Evolutionary conservation across 2,888 invertebrate genomes (phyloP), one percentile per base, ranked within the genome.

Genomic region (Microctonus hyperodae): DNA sequence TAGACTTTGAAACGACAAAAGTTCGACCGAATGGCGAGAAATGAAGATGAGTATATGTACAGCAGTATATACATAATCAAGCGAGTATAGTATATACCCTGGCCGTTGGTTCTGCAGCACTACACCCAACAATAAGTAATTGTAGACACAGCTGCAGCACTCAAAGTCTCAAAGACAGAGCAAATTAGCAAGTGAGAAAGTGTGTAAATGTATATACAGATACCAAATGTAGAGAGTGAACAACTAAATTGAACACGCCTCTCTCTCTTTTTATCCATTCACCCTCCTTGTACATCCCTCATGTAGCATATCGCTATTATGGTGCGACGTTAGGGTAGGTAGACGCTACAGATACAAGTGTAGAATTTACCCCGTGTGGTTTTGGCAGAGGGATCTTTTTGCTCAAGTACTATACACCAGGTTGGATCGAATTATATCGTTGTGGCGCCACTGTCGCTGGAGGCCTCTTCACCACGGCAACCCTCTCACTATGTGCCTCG

Each of bases 1-100:
- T n/a, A 80, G 81, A 79, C 79, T 77, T 71, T 67, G 75, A 76
- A 80, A 80, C 76, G 77, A 77, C 74, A 75, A 81, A 80, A 81
- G 76, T 80, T 68, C 7, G 68, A 59, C 58, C 64, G 67, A 67
- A 50, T 63, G 57, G 68, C 5, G 9, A 37, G 37, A 5, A 1
- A 20, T 44, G 6, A 44, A 44, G 16, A 16, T 7, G 6, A 44
- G 7, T 6, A n/a, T n/a, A n/a, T n/a, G n/a, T n/a, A n/a, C n/a
- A n/a, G n/a, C n/a, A n/a, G n/a, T 13, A 37, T 37, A n/a, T 37
- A 11, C 37, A 2, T 11, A 35, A 11, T 10, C 35, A 11, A 35
- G 11, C 68, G 69, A 69, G 70, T 69, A 69, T n/a, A n/a, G n/a
- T n/a, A n/a, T n/a, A n/a, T n/a, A n/a, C n/a, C n/a, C n/a, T n/a